phyloP scores from a whole-genome alignment of 1,140 invertebrate species.

The Ceratina japonica region DNA sequence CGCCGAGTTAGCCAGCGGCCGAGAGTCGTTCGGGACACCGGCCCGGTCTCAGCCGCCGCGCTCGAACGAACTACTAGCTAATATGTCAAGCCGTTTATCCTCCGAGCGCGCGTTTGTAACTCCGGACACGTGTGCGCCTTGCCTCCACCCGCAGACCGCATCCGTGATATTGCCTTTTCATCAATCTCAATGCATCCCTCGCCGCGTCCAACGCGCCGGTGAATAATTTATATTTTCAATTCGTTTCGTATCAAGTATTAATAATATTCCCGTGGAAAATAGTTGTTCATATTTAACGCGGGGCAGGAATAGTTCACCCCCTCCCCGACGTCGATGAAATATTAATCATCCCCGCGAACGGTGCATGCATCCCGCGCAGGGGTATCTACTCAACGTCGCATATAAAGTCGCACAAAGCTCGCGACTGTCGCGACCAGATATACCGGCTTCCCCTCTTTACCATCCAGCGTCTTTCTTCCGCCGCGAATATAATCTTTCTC shows the following conservation, averaged over 20 bases:
- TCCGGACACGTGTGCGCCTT: conserved; percentile 57
- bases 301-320: no score
- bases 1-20: conserved; percentile 47
- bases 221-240: no score
- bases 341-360: neutral
- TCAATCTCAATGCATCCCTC: neutral
- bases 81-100: conserved; percentile 68
- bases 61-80: conserved; percentile 58
- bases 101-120: conserved; percentile 58
- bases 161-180: neutral
- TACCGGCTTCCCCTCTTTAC: neutral
- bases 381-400: neutral
- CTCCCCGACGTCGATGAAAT: no score
- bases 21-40: conserved; percentile 50
- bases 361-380: neutral
- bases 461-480: conserved; percentile 2
- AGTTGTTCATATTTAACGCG: no score
- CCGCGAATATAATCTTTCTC: conserved; percentile 20
- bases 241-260: no score
- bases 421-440: conserved; percentile 1
- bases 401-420: conserved; percentile 16
- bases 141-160: neutral
- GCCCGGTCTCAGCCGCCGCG: conserved; percentile 34
- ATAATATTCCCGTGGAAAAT: no score
- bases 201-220: neutral